These are phyloP conservation scores for Himalopsyche japonica DNA, from an alignment of 2,888 invertebrate genomes.

Conservation along the genomic window DNA sequence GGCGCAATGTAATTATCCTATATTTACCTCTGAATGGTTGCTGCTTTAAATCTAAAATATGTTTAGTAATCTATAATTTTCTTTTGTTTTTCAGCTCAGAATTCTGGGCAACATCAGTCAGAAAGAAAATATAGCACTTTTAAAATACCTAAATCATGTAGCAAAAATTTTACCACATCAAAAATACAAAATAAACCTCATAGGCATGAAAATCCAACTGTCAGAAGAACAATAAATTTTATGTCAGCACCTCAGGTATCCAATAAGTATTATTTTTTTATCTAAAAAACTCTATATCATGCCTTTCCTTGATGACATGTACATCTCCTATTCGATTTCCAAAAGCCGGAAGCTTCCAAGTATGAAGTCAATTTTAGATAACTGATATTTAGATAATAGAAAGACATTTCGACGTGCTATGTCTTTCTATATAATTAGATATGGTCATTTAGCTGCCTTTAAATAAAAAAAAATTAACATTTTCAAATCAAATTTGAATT, in stretches of 20 bases:
- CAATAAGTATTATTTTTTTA: not conserved
- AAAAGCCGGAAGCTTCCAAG: too few species aligned
- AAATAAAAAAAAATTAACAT: too few species aligned
- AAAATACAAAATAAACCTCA: slow-evolving; percentile 11
- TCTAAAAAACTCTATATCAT: not conserved
- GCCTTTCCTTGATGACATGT: not conserved
- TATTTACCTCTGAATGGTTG: not conserved
- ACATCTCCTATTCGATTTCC: not conserved
- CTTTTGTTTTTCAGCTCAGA: not conserved
- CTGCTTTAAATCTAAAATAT: too few species aligned
- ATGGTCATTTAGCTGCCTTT: too few species aligned
- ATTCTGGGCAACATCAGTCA: not conserved
- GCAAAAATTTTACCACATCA: slow-evolving; percentile 16
- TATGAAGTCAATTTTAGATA: too few species aligned
- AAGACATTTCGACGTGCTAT: too few species aligned
- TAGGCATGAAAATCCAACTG: slow-evolving; percentile 17
- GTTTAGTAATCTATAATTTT: not conserved
- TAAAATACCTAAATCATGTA: not conserved
- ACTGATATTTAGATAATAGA: too few species aligned
- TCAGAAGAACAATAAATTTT: slow-evolving; percentile 24
- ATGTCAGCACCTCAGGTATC: slow-evolving; percentile 15
- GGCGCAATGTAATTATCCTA: not conserved
- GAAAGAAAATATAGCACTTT: not conserved
- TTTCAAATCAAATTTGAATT: too few species aligned
- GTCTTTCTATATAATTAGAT: too few species aligned